Percentiles rank a stretch among this genome's conserved stretches.
Conservation (phyloP, 1,140 invertebrate genomes). For the Nasonia vitripennis region DNA sequence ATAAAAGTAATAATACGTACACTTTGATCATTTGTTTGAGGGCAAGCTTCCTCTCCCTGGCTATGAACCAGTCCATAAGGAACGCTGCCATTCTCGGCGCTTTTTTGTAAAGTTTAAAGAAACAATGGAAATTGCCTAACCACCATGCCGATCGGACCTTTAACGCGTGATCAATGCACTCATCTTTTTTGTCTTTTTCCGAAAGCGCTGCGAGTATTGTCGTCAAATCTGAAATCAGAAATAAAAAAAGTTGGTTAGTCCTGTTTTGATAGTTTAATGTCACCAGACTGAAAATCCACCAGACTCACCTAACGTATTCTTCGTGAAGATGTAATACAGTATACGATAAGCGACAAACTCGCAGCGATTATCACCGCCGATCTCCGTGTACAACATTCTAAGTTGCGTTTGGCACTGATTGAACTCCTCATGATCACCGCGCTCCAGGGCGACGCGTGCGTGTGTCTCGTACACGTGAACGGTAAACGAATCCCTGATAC, state of each 20-base stretch:
- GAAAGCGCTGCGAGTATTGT: slow-evolving; percentile 90
- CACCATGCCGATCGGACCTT: slow-evolving; percentile 93
- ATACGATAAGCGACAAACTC: slow-evolving; percentile 98
- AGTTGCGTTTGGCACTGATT: slow-evolving; percentile 99
- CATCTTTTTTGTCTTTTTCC: slow-evolving; percentile 86
- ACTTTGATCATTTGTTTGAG: slow-evolving; percentile 94
- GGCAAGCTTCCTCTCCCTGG: slow-evolving; percentile 92
- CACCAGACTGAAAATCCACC: not conserved
- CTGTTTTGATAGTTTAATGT: not conserved
- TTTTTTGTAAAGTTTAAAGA: slow-evolving; percentile 91
- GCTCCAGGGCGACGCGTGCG: slow-evolving; percentile 96
- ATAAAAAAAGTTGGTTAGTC: slow-evolving; percentile 41
- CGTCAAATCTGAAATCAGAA: slow-evolving; percentile 87
- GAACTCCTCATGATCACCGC: slow-evolving; percentile 98
- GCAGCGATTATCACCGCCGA: slow-evolving; percentile 83
- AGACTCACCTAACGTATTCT: slow-evolving; percentile 93
- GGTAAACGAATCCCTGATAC: slow-evolving; percentile 94
- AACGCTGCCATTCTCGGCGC: slow-evolving; percentile 97
- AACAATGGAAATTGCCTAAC: slow-evolving; percentile 91
- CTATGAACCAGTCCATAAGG: slow-evolving; percentile 97
- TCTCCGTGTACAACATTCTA: slow-evolving; percentile 88
- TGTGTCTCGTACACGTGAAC: slow-evolving; percentile 98
- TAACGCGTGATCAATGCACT: slow-evolving; percentile 91
- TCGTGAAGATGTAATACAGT: slow-evolving; percentile 97
- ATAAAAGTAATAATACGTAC: slow-evolving; percentile 82